Percentiles rank a stretch among this genome's conserved stretches.
Conservation (phyloP, 2,797 vertebrate genomes). For the Channa striata region DNA sequence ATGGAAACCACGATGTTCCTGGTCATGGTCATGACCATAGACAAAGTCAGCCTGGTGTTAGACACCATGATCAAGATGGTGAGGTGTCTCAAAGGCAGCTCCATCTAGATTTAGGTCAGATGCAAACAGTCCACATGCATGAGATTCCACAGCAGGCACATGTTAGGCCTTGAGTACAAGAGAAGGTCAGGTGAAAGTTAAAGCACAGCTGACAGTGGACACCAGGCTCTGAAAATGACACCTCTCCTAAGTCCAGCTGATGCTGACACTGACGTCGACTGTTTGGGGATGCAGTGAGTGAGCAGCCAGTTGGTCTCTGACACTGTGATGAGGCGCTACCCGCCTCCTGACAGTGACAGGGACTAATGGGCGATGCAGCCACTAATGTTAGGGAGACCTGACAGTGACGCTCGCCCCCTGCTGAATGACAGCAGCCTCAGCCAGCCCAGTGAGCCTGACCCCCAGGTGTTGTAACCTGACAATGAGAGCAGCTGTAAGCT, state of each 20-base stretch:
- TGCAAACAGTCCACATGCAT: conserved; percentile 42
- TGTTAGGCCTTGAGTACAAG: conserved; percentile 75
- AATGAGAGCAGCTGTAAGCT: conserved; percentile 87
- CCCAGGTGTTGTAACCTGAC: conserved; percentile 84
- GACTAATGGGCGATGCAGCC: conserved; percentile 69
- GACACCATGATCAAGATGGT: conserved; percentile 36
- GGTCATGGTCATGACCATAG: conserved; percentile 38
- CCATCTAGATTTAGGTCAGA: conserved; percentile 54
- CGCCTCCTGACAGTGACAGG: conserved; percentile 93
- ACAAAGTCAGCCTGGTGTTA: conserved; percentile 44
- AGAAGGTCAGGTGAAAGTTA: conserved; percentile 83
- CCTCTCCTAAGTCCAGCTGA: conserved; percentile 84
- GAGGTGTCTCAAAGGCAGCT: conserved; percentile 41
- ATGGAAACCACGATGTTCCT: conserved; percentile 33
- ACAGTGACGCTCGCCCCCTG: conserved; percentile 90
- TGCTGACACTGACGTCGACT: conserved; percentile 97
- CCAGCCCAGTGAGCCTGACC: conserved; percentile 81
- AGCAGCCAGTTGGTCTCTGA: conserved; percentile 86
- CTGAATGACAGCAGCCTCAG: conserved; percentile 87
- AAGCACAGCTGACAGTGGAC: conserved; percentile 88
- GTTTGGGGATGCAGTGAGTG: conserved; percentile 80
- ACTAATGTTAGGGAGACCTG: conserved; percentile 90
- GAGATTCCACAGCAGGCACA: conserved; percentile 53
- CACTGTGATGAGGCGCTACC: conserved; percentile 90
- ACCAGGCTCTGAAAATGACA: conserved; percentile 70